phyloP scores from a whole-genome alignment of 1,140 invertebrate species.

The Drosophila teissieri region DNA sequence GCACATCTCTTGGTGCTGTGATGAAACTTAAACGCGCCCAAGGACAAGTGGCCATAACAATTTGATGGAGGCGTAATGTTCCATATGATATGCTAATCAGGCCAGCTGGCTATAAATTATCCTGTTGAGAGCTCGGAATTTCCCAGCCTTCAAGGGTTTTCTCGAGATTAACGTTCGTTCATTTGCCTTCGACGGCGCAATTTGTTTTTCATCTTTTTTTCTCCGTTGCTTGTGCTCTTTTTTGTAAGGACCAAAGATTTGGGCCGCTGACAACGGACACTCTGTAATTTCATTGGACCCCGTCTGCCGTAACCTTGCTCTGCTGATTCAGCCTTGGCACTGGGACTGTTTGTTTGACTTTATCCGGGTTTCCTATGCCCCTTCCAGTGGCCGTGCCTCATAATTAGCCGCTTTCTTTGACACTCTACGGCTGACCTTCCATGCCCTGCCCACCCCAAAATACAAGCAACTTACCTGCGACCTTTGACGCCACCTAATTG shows the following conservation, averaged over 20 bases:
- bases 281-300: conserved; percentile 67
- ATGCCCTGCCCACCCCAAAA: conserved; percentile 2
- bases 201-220: conserved; percentile 44
- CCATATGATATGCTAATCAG: conserved; percentile 44
- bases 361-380: conserved; percentile 8
- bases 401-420: conserved; percentile 68
- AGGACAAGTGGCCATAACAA: conserved; percentile 19
- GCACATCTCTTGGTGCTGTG: conserved; percentile 7
- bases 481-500: conserved; percentile 71
- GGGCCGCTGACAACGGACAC: conserved; percentile 55
- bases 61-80: conserved; percentile 23
- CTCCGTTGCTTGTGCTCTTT: not conserved
- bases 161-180: conserved; percentile 55
- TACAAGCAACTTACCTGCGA: conserved; percentile 30
- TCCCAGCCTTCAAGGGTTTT: conserved; percentile 30
- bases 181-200: conserved; percentile 43
- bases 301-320: conserved; percentile 34
- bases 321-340: conserved; percentile 40
- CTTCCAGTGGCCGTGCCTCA: conserved; percentile 5
- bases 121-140: conserved; percentile 20
- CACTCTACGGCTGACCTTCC: conserved; percentile 26
- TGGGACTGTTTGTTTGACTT: conserved; percentile 31
- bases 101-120: conserved; percentile 40
- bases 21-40: conserved; percentile 11
- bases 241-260: conserved; percentile 14